Conservation (phyloP, 2,888 invertebrate genomes). For the Isoperla grammatica region DNA sequence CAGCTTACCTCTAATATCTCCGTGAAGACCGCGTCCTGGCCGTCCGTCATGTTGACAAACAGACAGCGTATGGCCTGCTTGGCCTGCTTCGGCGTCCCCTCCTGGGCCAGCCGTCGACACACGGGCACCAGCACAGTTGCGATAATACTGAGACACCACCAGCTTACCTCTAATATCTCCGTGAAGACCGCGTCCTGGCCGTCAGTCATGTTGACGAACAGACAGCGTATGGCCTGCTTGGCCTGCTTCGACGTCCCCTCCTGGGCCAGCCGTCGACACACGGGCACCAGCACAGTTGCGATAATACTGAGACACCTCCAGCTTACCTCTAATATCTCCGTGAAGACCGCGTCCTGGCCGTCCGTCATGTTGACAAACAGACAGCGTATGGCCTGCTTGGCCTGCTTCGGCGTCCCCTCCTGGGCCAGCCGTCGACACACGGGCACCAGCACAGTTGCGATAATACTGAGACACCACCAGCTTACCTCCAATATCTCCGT, state of each 20-base stretch:
- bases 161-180: constrained; percentile 63
- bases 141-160: too few relatives aligned
- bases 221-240: constrained; percentile 91
- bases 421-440: constrained; percentile 84
- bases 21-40: constrained; percentile 72
- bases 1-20: constrained; percentile 66
- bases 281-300: constrained; percentile 77
- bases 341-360: constrained; percentile 69
- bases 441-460: too few relatives aligned
- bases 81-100: constrained; percentile 90
- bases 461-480: too few relatives aligned
- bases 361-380: constrained; percentile 74
- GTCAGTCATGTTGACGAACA: constrained; percentile 72
- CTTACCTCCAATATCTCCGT: constrained; percentile 69
- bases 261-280: constrained; percentile 83
- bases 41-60: constrained; percentile 67
- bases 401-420: constrained; percentile 88
- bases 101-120: constrained; percentile 81
- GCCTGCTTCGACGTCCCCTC: constrained; percentile 92
- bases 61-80: constrained; percentile 95
- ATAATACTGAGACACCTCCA: too few relatives aligned
- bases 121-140: constrained; percentile 81
- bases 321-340: constrained; percentile 66
- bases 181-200: constrained; percentile 72
- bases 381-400: constrained; percentile 93